Evolutionary conservation across 2,113 vertebrate genomes (phyloP), one percentile per base, ranked within the genome.

Genomic region (Notarius quadriscutis): DNA sequence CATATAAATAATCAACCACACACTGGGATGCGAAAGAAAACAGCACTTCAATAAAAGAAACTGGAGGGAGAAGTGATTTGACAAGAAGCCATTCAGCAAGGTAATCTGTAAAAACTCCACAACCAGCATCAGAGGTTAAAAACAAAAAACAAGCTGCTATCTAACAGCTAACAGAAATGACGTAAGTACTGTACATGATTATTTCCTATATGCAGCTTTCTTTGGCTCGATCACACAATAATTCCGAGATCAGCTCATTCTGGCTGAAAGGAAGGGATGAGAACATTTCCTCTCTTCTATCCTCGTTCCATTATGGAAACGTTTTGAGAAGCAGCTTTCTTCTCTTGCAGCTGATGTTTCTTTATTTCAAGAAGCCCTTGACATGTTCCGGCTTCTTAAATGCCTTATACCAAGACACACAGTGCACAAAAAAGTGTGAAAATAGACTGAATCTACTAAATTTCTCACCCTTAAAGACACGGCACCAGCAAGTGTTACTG

Each of bases 331-430:
- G 74, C 86, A 55, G 63, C 74, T 85, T 82, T 84, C 71, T 80
- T 74, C 60, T 90, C 75, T 78, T 75, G 89, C 87, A 90, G 80
- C 89, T 90, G 87, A 90, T 67, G 72, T 75, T 69, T 57, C 88
- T 88, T 50, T 72, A 77, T 87, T 83, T 83, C 22, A 58, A 6
- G 5, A 79, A 78, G 74, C 86, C 81, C 84, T 90, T 81, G 71
- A 84, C 63, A 90, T 75, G 77, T 89, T 84, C 81, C 67, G 69
- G 83, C 82, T 55, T 88, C 71, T 77, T 88, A 82, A 88, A 88
- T 14, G 84, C 50, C 77, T 85, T 83, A 86, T 90, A 86, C 51
- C 74, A 55, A 74, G 27, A 86, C 77, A 30, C 62, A 83, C 48
- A 20, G 60, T 55, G 84, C 83, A 62, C 62, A 14, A 82, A 75